Base-by-base conservation (phyloP, 1,140 invertebrate species). In the Drosophila lini region DNA sequence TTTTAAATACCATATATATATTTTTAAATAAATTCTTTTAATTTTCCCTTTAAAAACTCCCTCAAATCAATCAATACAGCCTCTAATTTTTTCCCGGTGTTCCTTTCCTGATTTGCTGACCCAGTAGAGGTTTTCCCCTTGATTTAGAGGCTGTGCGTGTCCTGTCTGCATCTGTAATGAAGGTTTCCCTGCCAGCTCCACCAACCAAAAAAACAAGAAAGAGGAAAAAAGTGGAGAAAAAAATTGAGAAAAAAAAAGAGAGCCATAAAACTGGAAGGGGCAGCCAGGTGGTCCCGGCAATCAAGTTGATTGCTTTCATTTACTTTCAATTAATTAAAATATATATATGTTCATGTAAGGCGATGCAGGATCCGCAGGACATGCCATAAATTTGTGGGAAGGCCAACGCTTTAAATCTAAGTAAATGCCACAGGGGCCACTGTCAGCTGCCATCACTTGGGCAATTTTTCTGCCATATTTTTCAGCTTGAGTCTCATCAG, bases 301-400 rank as follows among this genome's bases (percentile, higher is more conserved):
- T 86, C 83, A 86, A 70, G 71, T 78, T 83, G 80, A 86, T 86
- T 88, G 83, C 83, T 83, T 86, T 80, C 80, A 83, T 86, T 88
- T 86, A 88, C 80, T 86, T 88, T 88, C 75, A 88, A 86, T 83
- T 88, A 88, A 86, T 83, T 88, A 83, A 88, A 86, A 86, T 64
- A 70, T 60, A 77, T 55, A 50, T 28, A 28, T 28, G 5, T 34
- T 22, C 40, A 41, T 45, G 47, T 13, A 32, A 13, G 50, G 32
- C 56, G 44, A 53, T 53, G 38, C 45, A 10, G 62, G 44, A 22
- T 25, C 61, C 45, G 41, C 38, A 74, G 61, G 71, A 56, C 38
- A 28, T 47, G 42, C 56, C 60, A 64, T 64, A 78, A 60, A 59
- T 71, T 80, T 40, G 19, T 9, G 44, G 45, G 40, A 40, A 38